These are phyloP conservation scores for Coremacera marginata DNA, from an alignment of 2,888 invertebrate species.

Conservation along the genomic window DNA sequence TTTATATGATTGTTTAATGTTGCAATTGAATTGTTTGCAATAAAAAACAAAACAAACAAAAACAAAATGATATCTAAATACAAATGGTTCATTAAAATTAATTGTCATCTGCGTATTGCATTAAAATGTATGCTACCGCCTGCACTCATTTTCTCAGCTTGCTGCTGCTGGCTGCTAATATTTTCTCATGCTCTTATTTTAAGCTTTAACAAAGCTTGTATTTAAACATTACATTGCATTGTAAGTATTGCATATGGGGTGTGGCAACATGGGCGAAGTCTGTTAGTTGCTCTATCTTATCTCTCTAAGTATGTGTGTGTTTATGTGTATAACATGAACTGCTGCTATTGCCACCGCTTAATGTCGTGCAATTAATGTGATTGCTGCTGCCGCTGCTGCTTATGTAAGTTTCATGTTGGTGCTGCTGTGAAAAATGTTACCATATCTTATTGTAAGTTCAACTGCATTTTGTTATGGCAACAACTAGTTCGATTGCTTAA, in stretches of 20 bases:
- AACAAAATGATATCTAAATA: background rate
- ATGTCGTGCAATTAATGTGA: constrained; percentile 42
- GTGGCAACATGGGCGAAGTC: constrained; percentile 25
- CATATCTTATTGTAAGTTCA: background rate
- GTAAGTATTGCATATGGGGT: background rate
- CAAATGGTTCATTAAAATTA: background rate
- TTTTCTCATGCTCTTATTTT: constrained; percentile 21
- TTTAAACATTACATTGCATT: background rate
- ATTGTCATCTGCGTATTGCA: background rate
- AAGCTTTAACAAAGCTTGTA: background rate
- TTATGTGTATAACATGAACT: background rate
- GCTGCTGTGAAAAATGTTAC: background rate
- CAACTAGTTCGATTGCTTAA: too few species aligned
- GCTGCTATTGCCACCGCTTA: constrained; percentile 7
- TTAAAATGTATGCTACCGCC: background rate
- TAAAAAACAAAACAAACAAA: background rate
- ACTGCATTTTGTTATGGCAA: background rate
- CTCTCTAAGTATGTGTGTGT: background rate
- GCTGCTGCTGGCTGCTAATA: too few species aligned
- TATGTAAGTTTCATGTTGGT: background rate
- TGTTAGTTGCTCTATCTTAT: background rate
- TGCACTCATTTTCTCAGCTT: constrained; percentile 6
- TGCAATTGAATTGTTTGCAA: background rate
- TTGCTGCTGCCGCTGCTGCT: constrained; percentile 5
- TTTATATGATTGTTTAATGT: too few species aligned